A percentile compares a stretch with the other conserved stretches of the same genome.
Evolutionary conservation across 1,140 invertebrate genomes (phyloP).

Genomic region (Bombus cullumanus): DNA sequence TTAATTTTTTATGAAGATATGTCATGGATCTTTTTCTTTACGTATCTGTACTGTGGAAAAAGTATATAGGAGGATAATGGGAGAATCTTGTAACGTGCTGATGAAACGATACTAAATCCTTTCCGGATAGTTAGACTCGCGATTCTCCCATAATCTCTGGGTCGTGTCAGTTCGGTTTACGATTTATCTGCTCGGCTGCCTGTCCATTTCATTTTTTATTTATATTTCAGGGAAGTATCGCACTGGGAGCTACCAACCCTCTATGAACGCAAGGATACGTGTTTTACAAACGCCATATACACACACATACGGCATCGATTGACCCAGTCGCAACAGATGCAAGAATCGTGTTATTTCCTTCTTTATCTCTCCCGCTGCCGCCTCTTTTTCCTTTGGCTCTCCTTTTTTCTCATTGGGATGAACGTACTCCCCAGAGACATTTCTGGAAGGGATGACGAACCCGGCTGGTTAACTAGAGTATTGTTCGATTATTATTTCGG

Average conservation of each 20-base stretch:
- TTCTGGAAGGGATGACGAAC: constrained; percentile 53
- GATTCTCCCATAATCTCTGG: constrained; percentile 26
- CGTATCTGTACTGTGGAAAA: not conserved
- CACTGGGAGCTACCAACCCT: constrained; percentile 51
- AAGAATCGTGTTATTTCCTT: constrained; percentile 29
- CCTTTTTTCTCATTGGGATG: constrained; percentile 45
- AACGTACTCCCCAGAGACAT: constrained; percentile 56
- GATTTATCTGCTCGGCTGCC: constrained; percentile 67
- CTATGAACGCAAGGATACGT: constrained; percentile 41
- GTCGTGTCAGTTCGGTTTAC: constrained; percentile 35
- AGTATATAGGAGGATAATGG: constrained; percentile 51
- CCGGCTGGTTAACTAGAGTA: constrained; percentile 81
- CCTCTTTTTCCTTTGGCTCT: constrained; percentile 23
- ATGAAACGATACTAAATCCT: constrained; percentile 67
- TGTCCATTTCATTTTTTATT: constrained; percentile 61
- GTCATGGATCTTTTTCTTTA: too few species aligned
- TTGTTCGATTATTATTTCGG: constrained; percentile 84
- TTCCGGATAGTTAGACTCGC: constrained; percentile 65
- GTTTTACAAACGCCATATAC: constrained; percentile 62
- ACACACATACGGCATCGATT: not conserved
- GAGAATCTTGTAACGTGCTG: constrained; percentile 54
- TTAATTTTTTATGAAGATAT: not conserved
- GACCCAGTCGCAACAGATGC: constrained; percentile 70
- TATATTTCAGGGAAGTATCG: constrained; percentile 44
- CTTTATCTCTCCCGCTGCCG: constrained; percentile 3